These are phyloP conservation scores for Andrena marginata DNA, from an alignment of 2,888 invertebrate genomes.

Conservation along the genomic window DNA sequence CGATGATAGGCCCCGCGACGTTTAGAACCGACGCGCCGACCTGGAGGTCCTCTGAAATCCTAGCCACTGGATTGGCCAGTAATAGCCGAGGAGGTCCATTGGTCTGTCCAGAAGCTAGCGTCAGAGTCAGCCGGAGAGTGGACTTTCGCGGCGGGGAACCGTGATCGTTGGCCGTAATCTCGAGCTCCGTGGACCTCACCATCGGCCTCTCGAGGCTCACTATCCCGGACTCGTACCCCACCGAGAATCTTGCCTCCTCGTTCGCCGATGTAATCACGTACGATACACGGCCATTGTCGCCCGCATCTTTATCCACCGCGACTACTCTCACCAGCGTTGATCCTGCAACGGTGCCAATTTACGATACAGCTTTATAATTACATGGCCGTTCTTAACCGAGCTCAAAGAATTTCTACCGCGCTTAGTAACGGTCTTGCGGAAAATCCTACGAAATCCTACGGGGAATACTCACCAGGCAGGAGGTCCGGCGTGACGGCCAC, in stretches of 20 bases:
- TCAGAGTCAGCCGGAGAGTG: conserved; percentile 88
- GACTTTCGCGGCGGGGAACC: conserved; percentile 91
- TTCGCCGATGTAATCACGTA: conserved; percentile 95
- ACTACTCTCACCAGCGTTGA: conserved; percentile 87
- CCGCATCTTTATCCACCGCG: conserved; percentile 94
- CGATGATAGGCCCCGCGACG: conserved; percentile 90
- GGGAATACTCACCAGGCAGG: conserved; percentile 73
- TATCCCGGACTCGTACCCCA: conserved; percentile 92
- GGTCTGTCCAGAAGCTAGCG: conserved; percentile 89
- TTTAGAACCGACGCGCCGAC: conserved; percentile 93
- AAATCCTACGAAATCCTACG: neutral
- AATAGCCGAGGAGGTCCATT: conserved; percentile 94
- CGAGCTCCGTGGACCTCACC: conserved; percentile 86
- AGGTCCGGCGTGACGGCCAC: conserved; percentile 76
- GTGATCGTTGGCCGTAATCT: conserved; percentile 95
- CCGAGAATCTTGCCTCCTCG: conserved; percentile 91
- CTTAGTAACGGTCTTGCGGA: too few species aligned
- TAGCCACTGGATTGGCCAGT: conserved; percentile 91
- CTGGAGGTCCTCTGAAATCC: conserved; percentile 91
- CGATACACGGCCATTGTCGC: conserved; percentile 94
- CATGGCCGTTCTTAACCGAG: neutral
- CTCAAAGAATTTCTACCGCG: neutral
- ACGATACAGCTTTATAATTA: conserved; percentile 25
- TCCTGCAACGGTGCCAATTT: conserved; percentile 72
- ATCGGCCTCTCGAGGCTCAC: conserved; percentile 90